phyloP scores from a whole-genome alignment of 2,113 vertebrate genomes.

The Gnathonemus longibarbis region DNA sequence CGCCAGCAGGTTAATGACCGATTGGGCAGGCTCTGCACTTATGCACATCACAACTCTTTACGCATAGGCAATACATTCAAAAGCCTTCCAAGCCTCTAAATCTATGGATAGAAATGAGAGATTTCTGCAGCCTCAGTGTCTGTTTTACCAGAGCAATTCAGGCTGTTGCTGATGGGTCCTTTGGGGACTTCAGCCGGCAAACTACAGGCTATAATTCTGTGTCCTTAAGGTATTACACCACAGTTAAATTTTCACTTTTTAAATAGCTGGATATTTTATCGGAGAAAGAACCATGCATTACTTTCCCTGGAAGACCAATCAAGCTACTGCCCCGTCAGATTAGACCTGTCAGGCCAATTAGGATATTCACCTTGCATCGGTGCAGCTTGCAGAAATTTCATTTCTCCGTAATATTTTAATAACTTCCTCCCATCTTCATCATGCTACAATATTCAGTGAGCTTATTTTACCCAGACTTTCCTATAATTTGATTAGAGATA shows the following conservation, averaged over 20 bases:
- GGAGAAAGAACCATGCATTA: not conserved
- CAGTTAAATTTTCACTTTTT: not conserved
- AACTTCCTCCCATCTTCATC: not conserved
- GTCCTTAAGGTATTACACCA: not conserved
- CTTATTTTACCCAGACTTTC: not conserved
- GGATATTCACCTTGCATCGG: not conserved
- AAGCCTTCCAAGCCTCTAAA: not conserved
- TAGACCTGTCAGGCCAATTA: not conserved
- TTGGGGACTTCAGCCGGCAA: not conserved
- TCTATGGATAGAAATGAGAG: not conserved
- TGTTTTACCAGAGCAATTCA: not conserved
- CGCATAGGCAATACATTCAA: not conserved
- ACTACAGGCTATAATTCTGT: not conserved
- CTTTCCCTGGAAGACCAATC: not conserved
- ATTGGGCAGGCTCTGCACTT: not conserved
- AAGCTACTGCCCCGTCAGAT: not conserved
- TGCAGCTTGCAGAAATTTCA: not conserved
- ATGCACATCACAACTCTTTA: not conserved
- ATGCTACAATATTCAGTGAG: not conserved
- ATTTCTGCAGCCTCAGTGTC: not conserved
- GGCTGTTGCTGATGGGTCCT: not conserved
- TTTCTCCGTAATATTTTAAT: not conserved
- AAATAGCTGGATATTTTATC: not conserved
- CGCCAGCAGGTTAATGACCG: not conserved
- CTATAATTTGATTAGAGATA: not conserved